Evolutionary conservation across 1,140 invertebrate genomes (phyloP).

Genomic region (Pseudomyrmex sp.): DNA sequence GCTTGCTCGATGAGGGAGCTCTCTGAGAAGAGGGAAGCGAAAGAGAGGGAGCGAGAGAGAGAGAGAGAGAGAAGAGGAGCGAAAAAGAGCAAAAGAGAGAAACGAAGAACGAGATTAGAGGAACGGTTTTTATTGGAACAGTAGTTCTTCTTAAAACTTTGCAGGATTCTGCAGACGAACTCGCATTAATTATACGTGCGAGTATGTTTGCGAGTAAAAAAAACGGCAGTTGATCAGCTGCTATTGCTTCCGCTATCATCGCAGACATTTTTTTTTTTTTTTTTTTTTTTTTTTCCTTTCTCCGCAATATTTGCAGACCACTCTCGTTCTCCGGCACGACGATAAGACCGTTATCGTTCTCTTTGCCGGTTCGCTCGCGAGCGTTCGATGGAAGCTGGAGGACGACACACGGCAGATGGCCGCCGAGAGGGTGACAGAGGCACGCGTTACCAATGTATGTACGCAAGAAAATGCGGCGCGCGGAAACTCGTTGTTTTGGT

Average conservation of each 20-base stretch:
- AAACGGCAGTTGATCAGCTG: conserved; percentile 59
- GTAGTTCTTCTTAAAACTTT: conserved; percentile 47
- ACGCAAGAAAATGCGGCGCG: conserved; percentile 67
- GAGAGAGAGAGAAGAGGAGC: conserved; percentile 42
- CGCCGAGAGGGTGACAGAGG: conserved; percentile 71
- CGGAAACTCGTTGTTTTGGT: conserved; percentile 35
- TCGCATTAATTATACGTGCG: neutral
- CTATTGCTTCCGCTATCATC: conserved; percentile 68
- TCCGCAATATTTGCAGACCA: neutral
- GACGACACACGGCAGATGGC: conserved; percentile 66
- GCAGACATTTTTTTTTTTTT: conserved; percentile 19
- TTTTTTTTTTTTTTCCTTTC: conserved; percentile 2
- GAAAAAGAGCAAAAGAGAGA: conserved; percentile 5
- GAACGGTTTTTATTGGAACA: conserved; percentile 70
- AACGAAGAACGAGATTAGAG: conserved; percentile 58
- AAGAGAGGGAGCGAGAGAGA: conserved; percentile 3
- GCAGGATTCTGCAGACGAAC: neutral
- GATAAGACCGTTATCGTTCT: conserved; percentile 47
- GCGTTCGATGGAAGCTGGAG: conserved; percentile 55
- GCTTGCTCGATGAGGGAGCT: conserved; percentile 66
- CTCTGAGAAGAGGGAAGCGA: conserved; percentile 53
- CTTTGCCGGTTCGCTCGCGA: conserved; percentile 61
- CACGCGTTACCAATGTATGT: conserved; percentile 72
- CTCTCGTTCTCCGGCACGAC: conserved; percentile 16
- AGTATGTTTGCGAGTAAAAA: conserved; percentile 44